Conservation (phyloP, 2,797 vertebrate species). For the Sebastes hubbsi region DNA sequence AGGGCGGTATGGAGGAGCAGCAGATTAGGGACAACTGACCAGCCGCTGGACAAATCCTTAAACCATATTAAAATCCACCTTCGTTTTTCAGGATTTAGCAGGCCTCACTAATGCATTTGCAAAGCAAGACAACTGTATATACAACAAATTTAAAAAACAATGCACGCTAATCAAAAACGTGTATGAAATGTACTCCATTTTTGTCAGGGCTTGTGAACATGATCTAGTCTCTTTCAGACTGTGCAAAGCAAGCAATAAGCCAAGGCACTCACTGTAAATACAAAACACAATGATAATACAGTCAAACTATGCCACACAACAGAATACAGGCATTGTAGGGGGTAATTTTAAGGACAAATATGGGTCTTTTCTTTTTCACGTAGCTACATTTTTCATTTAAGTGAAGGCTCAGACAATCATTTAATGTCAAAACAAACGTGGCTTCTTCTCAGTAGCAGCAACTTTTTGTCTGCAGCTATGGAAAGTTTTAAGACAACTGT, state of each 20-base stretch:
- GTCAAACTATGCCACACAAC: neutral
- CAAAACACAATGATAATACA: neutral
- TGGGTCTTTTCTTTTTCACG: too few relatives aligned
- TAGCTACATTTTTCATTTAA: neutral
- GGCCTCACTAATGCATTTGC: neutral
- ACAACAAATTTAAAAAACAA: neutral
- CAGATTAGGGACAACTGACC: conserved; percentile 11
- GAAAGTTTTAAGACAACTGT: neutral
- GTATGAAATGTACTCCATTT: neutral
- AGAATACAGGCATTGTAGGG: neutral
- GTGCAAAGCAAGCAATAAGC: neutral
- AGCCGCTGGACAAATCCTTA: neutral
- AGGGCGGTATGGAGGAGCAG: conserved; percentile 39
- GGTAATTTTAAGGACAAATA: neutral
- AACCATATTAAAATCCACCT: neutral
- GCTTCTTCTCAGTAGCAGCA: neutral
- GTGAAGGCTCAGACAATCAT: neutral
- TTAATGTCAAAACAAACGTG: neutral
- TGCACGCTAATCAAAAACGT: neutral
- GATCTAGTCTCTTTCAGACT: neutral
- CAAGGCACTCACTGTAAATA: neutral
- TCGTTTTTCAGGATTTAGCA: neutral
- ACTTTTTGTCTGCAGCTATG: neutral
- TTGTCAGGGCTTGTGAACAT: neutral
- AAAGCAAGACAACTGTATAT: neutral